These are phyloP conservation scores for Sarotherodon lohbergeri DNA, from an alignment of 2,113 vertebrate species.

Conservation along the genomic window DNA sequence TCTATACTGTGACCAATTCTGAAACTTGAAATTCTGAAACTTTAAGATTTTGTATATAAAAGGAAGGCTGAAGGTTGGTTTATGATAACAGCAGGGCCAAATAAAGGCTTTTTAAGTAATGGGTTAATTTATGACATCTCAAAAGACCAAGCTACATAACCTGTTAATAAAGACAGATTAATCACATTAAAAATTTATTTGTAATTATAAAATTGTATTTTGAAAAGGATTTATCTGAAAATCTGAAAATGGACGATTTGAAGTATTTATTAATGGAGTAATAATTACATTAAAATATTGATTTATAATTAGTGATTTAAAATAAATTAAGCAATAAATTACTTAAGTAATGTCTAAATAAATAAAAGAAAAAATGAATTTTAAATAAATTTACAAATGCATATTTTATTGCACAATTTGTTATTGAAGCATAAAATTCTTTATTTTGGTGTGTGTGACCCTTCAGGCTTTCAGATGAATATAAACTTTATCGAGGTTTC, in stretches of 20 bases:
- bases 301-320: not conserved
- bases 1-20: not conserved
- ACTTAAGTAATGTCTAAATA: not conserved
- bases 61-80: not conserved
- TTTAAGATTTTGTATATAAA: fast-evolving
- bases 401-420: not conserved
- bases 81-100: not conserved
- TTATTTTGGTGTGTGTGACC: not conserved
- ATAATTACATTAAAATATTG: not conserved
- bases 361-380: not conserved
- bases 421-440: not conserved
- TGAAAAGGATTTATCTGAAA: not conserved
- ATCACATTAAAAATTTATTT: not conserved
- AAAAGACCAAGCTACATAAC: not conserved
- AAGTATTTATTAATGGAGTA: not conserved
- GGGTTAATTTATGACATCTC: not conserved
- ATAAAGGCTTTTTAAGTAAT: not conserved
- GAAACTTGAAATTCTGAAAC: not conserved
- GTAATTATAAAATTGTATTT: not conserved
- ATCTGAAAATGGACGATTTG: not conserved
- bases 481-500: not conserved
- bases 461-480: not conserved
- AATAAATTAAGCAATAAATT: not conserved
- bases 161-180: fast-evolving
- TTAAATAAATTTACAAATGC: not conserved